These are phyloP conservation scores for Osmerus mordax DNA, from an alignment of 2,113 vertebrate species.

Conservation along the genomic window DNA sequence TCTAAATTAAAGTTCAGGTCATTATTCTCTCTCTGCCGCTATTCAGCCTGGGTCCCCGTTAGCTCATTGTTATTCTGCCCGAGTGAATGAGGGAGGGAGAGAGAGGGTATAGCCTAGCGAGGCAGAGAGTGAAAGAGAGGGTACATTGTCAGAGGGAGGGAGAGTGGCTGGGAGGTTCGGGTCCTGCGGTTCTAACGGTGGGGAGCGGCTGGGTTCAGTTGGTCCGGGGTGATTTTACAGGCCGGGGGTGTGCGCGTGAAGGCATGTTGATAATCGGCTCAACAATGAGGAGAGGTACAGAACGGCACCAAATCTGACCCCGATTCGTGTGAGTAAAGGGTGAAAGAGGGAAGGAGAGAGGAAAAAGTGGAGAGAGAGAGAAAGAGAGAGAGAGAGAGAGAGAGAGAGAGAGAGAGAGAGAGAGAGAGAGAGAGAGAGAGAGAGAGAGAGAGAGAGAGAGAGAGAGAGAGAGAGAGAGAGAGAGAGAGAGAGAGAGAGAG, in stretches of 20 bases:
- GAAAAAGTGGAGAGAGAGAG: background rate
- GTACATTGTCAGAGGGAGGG: slow-evolving; percentile 33
- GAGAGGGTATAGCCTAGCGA: background rate
- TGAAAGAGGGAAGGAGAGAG: slow-evolving; percentile 9
- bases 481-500: slow-evolving; percentile 21
- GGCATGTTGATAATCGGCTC: slow-evolving; percentile 63
- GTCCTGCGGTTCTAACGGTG: slow-evolving; percentile 27
- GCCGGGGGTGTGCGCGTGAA: slow-evolving; percentile 35
- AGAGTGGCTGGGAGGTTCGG: slow-evolving; percentile 25
- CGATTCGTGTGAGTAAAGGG: slow-evolving; percentile 46
- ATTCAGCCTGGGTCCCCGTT: slow-evolving; percentile 66
- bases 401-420: slow-evolving; percentile 1
- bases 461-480: background rate
- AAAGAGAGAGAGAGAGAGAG: background rate
- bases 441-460: slow-evolving; percentile 14
- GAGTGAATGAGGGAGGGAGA: slow-evolving; percentile 55
- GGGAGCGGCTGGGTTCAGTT: slow-evolving; percentile 26
- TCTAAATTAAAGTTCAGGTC: slow-evolving; percentile 63
- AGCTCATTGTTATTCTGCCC: slow-evolving; percentile 79
- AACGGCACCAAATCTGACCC: slow-evolving; percentile 66
- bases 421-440: slow-evolving; percentile 13
- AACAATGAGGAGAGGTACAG: slow-evolving; percentile 68
- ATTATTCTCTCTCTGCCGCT: slow-evolving; percentile 68
- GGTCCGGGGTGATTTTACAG: slow-evolving; percentile 22
- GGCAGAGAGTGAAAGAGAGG: slow-evolving; percentile 24